Conservation (phyloP, 2,797 vertebrate species). For the Propithecus perrieri region DNA sequence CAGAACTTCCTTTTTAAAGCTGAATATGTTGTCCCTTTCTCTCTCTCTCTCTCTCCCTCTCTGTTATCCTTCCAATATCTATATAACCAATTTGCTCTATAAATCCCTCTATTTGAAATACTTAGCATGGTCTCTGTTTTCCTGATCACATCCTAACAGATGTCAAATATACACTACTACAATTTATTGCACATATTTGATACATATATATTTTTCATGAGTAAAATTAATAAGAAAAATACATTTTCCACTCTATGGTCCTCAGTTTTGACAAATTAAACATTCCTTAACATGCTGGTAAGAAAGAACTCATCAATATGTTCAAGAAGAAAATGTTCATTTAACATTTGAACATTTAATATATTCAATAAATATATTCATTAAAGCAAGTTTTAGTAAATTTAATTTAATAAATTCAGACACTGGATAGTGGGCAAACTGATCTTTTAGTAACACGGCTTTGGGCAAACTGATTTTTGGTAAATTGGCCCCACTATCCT, state of each 20-base stretch:
- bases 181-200: background rate
- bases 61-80: background rate
- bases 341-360: background rate
- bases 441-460: background rate
- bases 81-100: background rate
- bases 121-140: background rate
- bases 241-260: background rate
- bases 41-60: background rate
- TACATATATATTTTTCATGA: background rate
- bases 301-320: background rate
- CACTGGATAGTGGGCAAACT: background rate
- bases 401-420: background rate
- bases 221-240: background rate
- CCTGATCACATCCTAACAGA: background rate
- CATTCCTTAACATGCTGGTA: background rate
- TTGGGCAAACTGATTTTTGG: background rate
- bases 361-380: background rate
- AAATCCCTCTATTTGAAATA: background rate
- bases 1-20: background rate
- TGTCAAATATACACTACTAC: background rate
- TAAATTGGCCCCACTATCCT: background rate
- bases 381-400: background rate
- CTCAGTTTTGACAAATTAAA: background rate
- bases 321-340: background rate
- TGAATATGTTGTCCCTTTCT: background rate